A percentile compares a stretch with the other conserved stretches of the same genome.
phyloP scores from a whole-genome alignment of 2,113 vertebrate species.

The Zapornia atra region DNA sequence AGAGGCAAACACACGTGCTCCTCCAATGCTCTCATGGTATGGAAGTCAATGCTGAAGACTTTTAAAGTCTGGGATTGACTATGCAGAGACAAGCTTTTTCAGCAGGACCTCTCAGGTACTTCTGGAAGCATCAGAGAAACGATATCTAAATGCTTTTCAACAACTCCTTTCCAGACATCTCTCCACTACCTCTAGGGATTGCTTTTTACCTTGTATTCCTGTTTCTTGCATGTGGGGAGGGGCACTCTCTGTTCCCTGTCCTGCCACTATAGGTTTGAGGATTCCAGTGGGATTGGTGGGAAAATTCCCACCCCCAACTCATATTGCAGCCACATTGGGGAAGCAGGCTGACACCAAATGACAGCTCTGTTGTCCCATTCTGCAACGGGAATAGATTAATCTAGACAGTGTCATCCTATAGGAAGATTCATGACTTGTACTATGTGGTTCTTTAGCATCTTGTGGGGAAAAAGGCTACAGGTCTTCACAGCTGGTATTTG shows the following conservation, averaged over 20 bases:
- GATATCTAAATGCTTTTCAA: not conserved
- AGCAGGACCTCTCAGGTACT: accelerated
- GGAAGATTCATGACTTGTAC: not conserved
- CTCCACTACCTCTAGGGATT: not conserved
- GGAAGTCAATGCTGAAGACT: not conserved
- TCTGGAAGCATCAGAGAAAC: not conserved
- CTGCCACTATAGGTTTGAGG: accelerated
- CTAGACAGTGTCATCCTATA: not conserved
- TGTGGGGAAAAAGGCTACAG: not conserved
- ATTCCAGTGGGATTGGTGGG: not conserved
- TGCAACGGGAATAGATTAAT: not conserved
- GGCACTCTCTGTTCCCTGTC: not conserved
- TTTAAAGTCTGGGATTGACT: not conserved
- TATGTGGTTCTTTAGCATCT: not conserved
- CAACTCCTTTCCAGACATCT: not conserved
- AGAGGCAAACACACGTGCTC: accelerated
- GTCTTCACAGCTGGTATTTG: not conserved
- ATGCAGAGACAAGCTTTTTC: not conserved
- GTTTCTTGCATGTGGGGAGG: accelerated
- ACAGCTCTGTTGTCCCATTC: not conserved
- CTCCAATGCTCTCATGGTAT: not conserved
- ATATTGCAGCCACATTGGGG: accelerated
- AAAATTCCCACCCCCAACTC: not conserved
- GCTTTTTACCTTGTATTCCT: not conserved
- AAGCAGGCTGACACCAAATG: not conserved